Evolutionary conservation across 35 echinoderm and acorn worm genomes (phyloP).

Genomic region (Strongylocentrotus purpuratus): DNA sequence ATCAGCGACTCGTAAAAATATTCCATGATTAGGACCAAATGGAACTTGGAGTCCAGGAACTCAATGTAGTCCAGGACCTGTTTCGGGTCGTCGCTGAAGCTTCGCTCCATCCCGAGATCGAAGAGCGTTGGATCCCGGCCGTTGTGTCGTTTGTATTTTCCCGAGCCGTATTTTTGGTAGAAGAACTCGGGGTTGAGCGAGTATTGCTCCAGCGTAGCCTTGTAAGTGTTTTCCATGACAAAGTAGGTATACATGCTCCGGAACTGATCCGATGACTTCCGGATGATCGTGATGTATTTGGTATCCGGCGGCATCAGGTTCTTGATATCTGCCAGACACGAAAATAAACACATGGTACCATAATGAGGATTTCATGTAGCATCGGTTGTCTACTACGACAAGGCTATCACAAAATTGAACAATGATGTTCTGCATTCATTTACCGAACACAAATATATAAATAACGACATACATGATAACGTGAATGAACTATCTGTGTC

Average conservation of each 20-base stretch:
- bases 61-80: slow-evolving; percentile 19
- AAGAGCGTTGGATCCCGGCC: slow-evolving; percentile 30
- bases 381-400: background rate
- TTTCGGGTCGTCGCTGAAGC: background rate
- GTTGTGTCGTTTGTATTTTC: slow-evolving; percentile 30
- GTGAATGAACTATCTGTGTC: too few relatives aligned
- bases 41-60: slow-evolving; percentile 34
- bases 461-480: too few relatives aligned
- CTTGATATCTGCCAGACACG: background rate
- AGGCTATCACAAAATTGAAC: background rate
- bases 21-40: slow-evolving; percentile 33
- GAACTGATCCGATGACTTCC: slow-evolving; percentile 45
- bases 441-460: too few relatives aligned
- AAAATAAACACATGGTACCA: background rate
- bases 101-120: slow-evolving; percentile 12
- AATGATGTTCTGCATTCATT: background rate
- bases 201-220: slow-evolving; percentile 27
- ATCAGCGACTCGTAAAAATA: slow-evolving; percentile 44
- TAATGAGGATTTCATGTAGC: background rate
- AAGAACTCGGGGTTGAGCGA: slow-evolving; percentile 8
- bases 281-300: slow-evolving; percentile 54
- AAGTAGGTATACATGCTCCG: slow-evolving; percentile 48
- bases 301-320: slow-evolving; percentile 51
- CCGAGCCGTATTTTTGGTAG: slow-evolving; percentile 11
- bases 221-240: background rate